phyloP scores from a whole-genome alignment of 2,113 vertebrate genomes.

The Sus scrofa region T2T-Sscrofa CM000822.6:54235001-54235500 shows the following conservation, averaged over 20 bases:
- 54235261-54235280: not conserved
- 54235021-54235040: not conserved
- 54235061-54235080: not conserved
- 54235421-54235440: not conserved
- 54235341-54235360: not conserved
- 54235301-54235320: not conserved
- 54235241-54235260: no score
- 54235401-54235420: not conserved
- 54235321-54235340: not conserved
- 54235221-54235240: no score
- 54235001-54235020: slow-evolving; percentile 7
- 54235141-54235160: no score
- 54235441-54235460: not conserved
- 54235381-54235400: not conserved
- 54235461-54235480: not conserved
- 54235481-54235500: not conserved
- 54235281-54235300: not conserved
- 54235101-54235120: not conserved
- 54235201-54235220: no score
- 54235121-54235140: no score
- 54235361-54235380: not conserved
- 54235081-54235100: not conserved
- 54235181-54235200: no score
- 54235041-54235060: slow-evolving; percentile 18
- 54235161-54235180: no score